Evolutionary conservation across 1,140 invertebrate species (phyloP).

Genomic region (Drosophila athabasca): DNA sequence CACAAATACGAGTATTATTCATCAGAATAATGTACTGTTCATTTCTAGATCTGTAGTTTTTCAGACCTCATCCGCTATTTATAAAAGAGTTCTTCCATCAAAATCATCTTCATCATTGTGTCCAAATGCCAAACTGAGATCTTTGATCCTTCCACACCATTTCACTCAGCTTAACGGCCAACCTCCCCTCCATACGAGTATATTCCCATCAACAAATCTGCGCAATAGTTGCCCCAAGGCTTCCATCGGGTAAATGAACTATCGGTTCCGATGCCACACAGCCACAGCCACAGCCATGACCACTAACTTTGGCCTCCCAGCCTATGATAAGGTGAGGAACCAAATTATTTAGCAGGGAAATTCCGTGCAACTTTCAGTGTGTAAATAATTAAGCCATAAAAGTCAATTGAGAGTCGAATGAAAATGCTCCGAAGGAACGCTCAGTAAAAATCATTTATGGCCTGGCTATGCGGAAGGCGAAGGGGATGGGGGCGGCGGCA

Average conservation of each 20-base stretch:
- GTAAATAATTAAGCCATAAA: slow-evolving; percentile 74
- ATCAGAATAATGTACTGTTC: slow-evolving; percentile 17
- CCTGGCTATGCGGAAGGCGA: slow-evolving; percentile 4
- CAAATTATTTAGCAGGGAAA: slow-evolving; percentile 56
- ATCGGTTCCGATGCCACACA: not conserved
- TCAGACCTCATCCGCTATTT: not conserved
- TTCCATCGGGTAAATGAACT: slow-evolving; percentile 69
- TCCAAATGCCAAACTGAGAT: not conserved
- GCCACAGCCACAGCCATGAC: slow-evolving; percentile 45
- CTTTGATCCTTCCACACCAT: slow-evolving; percentile 30
- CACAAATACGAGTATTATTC: not conserved
- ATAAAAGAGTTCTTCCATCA: slow-evolving; percentile 5
- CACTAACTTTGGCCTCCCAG: slow-evolving; percentile 43
- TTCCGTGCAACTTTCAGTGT: slow-evolving; percentile 63
- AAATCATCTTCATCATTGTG: slow-evolving; percentile 1
- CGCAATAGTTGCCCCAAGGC: slow-evolving; percentile 55
- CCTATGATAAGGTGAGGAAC: slow-evolving; percentile 8
- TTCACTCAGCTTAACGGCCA: slow-evolving; percentile 17
- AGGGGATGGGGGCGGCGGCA: slow-evolving; percentile 2
- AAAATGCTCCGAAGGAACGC: slow-evolving; percentile 14
- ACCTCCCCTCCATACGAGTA: not conserved
- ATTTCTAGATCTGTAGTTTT: not conserved
- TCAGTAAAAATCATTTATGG: slow-evolving; percentile 45
- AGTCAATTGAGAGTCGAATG: slow-evolving; percentile 48
- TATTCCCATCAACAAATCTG: slow-evolving; percentile 40